phyloP scores from a whole-genome alignment of 2,888 invertebrate species.

The Acleris holmiana region DNA sequence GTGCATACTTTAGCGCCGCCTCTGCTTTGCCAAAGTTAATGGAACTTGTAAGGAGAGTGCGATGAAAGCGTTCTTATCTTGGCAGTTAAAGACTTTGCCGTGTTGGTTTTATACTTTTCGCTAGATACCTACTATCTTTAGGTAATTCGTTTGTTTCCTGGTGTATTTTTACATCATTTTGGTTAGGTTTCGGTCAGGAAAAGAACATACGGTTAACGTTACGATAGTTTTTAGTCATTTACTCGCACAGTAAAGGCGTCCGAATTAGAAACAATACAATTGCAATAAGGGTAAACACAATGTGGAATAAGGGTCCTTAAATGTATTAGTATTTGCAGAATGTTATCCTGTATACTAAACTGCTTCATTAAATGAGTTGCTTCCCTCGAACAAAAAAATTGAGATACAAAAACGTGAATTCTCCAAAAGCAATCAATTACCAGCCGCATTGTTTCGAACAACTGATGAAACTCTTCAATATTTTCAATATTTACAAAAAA shows the following conservation, averaged over 20 bases:
- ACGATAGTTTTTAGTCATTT: no score
- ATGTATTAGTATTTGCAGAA: no score
- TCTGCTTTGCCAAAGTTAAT: constrained; percentile 79
- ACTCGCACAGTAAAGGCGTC: no score
- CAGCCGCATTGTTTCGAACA: constrained; percentile 1
- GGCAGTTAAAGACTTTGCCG: constrained; percentile 60
- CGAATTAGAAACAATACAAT: no score
- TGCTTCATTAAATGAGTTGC: neutral
- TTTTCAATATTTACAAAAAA: constrained; percentile 10
- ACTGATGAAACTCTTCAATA: constrained; percentile 2
- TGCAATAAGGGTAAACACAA: no score
- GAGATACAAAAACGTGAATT: constrained; percentile 2
- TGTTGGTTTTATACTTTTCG: constrained; percentile 52
- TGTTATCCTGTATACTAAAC: neutral
- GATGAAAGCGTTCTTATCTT: constrained; percentile 71
- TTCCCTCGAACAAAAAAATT: neutral
- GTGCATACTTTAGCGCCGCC: constrained; percentile 70
- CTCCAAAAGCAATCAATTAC: constrained; percentile 15
- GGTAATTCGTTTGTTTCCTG: constrained; percentile 5
- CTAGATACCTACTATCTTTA: constrained; percentile 7
- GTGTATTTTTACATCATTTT: neutral
- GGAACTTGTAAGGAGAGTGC: constrained; percentile 63
- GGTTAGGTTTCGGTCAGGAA: no score
- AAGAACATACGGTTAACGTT: no score
- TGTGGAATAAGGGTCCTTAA: no score